Conservation (phyloP, 1,140 invertebrate genomes). For the Araneus ventricosus region DNA sequence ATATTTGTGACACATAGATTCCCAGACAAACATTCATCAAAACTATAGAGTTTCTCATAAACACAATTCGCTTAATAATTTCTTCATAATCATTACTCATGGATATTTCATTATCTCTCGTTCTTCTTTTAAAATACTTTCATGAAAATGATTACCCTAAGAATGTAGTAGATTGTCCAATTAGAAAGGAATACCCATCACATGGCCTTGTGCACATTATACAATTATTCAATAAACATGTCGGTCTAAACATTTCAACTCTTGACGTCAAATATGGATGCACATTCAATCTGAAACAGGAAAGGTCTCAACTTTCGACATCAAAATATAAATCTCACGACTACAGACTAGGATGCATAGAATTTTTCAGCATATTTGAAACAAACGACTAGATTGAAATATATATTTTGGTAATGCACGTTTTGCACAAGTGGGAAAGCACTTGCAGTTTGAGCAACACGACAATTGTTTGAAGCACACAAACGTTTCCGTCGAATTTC, state of each 20-base stretch:
- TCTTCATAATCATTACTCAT: no score
- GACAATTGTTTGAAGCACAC: neutral
- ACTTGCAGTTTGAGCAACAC: neutral
- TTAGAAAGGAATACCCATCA: neutral
- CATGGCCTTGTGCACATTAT: neutral
- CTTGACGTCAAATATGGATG: neutral
- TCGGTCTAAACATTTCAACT: neutral
- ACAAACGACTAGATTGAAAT: neutral
- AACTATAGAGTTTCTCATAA: no score
- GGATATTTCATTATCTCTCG: no score
- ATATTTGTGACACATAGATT: no score
- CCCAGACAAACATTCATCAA: no score
- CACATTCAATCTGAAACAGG: neutral
- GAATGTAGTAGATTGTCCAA: neutral
- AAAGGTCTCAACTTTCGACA: neutral
- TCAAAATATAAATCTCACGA: slow-evolving; percentile 14
- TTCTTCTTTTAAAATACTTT: no score
- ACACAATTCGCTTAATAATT: no score
- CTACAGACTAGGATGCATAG: slow-evolving; percentile 13
- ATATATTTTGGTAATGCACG: neutral
- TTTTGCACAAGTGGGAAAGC: neutral
- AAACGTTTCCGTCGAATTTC: neutral
- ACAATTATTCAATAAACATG: neutral
- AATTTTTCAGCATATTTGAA: neutral
- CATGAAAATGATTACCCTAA: neutral